Conservation (phyloP, 2,797 vertebrate genomes). For the Pipistrellus kuhlii region DNA sequence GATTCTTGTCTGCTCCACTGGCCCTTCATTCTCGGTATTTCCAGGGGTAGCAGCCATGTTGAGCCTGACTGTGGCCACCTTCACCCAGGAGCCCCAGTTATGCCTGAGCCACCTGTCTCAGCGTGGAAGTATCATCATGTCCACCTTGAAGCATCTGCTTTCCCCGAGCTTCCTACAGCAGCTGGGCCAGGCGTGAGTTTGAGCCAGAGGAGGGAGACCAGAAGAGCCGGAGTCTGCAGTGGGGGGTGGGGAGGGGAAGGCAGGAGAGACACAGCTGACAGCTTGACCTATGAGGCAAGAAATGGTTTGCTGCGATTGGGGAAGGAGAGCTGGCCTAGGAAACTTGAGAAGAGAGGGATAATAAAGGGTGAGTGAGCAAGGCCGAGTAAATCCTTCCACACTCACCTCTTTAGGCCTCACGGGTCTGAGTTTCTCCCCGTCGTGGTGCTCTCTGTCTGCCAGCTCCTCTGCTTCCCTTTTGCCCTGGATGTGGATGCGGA, state of each 20-base stretch:
- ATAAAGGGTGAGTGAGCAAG: not conserved
- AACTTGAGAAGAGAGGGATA: not conserved
- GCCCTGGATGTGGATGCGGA: slow-evolving; percentile 90
- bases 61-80: slow-evolving; percentile 88
- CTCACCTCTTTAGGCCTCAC: slow-evolving; percentile 23
- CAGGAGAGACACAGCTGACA: not conserved
- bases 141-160: slow-evolving; percentile 85
- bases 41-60: slow-evolving; percentile 91
- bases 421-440: slow-evolving; percentile 82
- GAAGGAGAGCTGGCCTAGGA: not conserved
- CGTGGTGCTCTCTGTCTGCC: slow-evolving; percentile 90
- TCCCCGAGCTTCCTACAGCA: slow-evolving; percentile 84
- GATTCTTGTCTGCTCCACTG: not conserved
- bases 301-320: not conserved
- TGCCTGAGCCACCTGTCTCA: slow-evolving; percentile 90
- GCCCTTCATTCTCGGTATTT: slow-evolving; percentile 52
- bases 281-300: not conserved
- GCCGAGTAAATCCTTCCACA: not conserved
- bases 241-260: not conserved
- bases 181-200: slow-evolving; percentile 87
- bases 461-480: slow-evolving; percentile 95
- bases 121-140: slow-evolving; percentile 83
- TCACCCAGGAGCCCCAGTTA: slow-evolving; percentile 88
- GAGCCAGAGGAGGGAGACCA: not conserved
- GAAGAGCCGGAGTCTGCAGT: not conserved